Percentiles rank a stretch among this genome's conserved stretches.
These are phyloP conservation scores for Diachrysia chrysitis DNA, from an alignment of 2,888 invertebrate species.

Conservation along the genomic window DNA sequence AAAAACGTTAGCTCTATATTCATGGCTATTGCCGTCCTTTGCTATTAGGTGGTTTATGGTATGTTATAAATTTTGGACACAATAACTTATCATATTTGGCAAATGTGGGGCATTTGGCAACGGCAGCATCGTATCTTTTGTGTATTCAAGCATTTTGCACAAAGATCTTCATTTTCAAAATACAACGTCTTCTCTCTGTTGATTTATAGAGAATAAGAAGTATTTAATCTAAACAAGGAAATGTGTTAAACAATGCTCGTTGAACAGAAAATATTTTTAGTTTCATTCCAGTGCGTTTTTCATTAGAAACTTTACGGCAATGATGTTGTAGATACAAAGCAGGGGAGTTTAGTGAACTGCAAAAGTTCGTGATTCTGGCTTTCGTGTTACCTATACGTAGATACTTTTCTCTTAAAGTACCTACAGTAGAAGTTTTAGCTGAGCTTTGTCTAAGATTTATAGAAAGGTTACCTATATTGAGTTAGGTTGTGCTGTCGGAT, in stretches of 20 bases:
- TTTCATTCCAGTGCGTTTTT: conserved; percentile 16
- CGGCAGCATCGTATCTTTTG: conserved; percentile 20
- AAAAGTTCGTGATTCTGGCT: conserved; percentile 40
- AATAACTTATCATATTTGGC: conserved; percentile 37
- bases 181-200: conserved; percentile 25
- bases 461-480: conserved; percentile 16
- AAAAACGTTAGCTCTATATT: background rate
- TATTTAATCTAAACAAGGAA: conserved; percentile 18
- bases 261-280: conserved; percentile 17
- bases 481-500: conserved; percentile 10
- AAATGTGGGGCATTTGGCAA: conserved; percentile 48
- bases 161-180: conserved; percentile 20
- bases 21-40: background rate
- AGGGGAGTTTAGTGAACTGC: conserved; percentile 35
- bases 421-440: conserved; percentile 35
- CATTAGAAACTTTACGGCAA: conserved; percentile 1
- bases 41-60: conserved; percentile 21
- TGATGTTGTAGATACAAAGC: conserved; percentile 25
- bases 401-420: conserved; percentile 38
- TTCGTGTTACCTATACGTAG: conserved; percentile 35
- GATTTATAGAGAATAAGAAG: conserved; percentile 34
- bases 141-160: conserved; percentile 38
- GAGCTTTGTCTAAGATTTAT: conserved; percentile 51
- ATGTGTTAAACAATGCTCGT: conserved; percentile 17
- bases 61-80: conserved; percentile 17